These are phyloP conservation scores for Caenorhabditis zanzibari DNA, from an alignment of 2,888 invertebrate species.

Conservation along the genomic window DNA sequence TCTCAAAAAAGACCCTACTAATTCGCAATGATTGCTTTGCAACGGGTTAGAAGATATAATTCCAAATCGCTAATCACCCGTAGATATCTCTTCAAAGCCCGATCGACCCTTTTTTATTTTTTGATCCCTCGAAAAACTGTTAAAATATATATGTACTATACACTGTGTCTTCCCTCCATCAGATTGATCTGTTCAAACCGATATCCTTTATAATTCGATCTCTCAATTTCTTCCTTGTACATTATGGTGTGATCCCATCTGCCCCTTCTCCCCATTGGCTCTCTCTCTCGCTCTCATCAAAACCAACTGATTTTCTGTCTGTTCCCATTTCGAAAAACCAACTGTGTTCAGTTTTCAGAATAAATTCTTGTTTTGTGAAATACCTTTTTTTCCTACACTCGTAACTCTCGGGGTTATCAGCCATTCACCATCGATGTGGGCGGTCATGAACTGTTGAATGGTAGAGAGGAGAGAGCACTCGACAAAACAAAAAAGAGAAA, in stretches of 20 bases:
- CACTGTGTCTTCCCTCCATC: slow-evolving; percentile 9
- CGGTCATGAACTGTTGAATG: slow-evolving; percentile 20
- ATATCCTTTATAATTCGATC: slow-evolving; percentile 39
- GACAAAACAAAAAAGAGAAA: neutral
- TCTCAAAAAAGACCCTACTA: slow-evolving; percentile 11
- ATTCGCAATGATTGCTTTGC: neutral
- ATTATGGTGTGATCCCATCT: slow-evolving; percentile 30
- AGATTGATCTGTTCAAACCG: slow-evolving; percentile 49
- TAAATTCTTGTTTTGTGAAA: slow-evolving; percentile 27
- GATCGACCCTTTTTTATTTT: too few relatives aligned
- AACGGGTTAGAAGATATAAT: slow-evolving; percentile 54
- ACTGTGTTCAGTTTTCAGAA: slow-evolving; percentile 29
- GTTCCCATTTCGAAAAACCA: neutral
- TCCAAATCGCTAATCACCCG: slow-evolving; percentile 9
- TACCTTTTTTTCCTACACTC: neutral
- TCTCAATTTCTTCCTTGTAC: slow-evolving; percentile 36
- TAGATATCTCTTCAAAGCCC: slow-evolving; percentile 24
- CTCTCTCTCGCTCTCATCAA: neutral
- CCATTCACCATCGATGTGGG: slow-evolving; percentile 32
- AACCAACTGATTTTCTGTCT: slow-evolving; percentile 20
- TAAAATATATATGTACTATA: slow-evolving; percentile 31
- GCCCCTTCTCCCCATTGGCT: neutral
- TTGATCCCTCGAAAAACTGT: neutral
- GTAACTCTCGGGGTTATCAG: slow-evolving; percentile 25
- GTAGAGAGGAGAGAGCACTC: neutral